These are phyloP conservation scores for Andrena haemorrhoa DNA, from an alignment of 2,888 invertebrate genomes.

Conservation along the genomic window DNA sequence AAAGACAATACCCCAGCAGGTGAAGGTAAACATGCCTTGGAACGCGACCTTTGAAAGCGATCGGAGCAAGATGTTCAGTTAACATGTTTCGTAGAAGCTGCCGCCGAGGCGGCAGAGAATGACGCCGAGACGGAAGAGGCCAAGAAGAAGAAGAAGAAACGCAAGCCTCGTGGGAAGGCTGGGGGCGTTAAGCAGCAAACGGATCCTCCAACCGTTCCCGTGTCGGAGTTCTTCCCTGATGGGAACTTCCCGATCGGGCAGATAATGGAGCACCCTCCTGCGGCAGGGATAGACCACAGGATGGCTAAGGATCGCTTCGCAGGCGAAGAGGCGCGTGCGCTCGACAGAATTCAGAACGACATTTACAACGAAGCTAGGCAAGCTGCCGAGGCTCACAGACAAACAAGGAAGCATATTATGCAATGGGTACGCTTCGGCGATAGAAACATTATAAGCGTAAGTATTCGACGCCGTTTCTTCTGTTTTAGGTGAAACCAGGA, in stretches of 20 bases:
- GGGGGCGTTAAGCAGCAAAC: slow-evolving; percentile 88
- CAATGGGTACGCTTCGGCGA: slow-evolving; percentile 87
- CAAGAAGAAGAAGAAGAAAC: slow-evolving; percentile 89
- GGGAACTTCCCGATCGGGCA: slow-evolving; percentile 95
- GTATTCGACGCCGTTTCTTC: not conserved
- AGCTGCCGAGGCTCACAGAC: slow-evolving; percentile 98
- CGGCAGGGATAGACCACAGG: slow-evolving; percentile 90
- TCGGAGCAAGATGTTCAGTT: not conserved
- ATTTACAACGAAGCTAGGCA: slow-evolving; percentile 97
- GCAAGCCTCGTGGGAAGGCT: slow-evolving; percentile 85
- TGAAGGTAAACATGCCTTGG: slow-evolving; percentile 64
- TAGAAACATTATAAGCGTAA: too few relatives aligned
- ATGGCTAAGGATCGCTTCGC: slow-evolving; percentile 95
- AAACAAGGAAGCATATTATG: slow-evolving; percentile 96
- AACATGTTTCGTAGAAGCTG: slow-evolving; percentile 14
- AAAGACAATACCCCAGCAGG: slow-evolving; percentile 67
- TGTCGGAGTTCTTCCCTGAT: slow-evolving; percentile 93
- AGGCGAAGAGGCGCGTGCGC: slow-evolving; percentile 94
- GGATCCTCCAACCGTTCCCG: slow-evolving; percentile 94
- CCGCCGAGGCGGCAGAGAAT: slow-evolving; percentile 81
- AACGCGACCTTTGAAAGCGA: too few relatives aligned
- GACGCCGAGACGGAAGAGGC: slow-evolving; percentile 86
- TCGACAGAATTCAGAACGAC: slow-evolving; percentile 96
- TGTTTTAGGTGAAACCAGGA: slow-evolving; percentile 92
- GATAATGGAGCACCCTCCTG: slow-evolving; percentile 92